These are phyloP conservation scores for Lepidocyrtoides sp. DNA, from an alignment of 2,888 invertebrate genomes.

Conservation along the genomic window DNA sequence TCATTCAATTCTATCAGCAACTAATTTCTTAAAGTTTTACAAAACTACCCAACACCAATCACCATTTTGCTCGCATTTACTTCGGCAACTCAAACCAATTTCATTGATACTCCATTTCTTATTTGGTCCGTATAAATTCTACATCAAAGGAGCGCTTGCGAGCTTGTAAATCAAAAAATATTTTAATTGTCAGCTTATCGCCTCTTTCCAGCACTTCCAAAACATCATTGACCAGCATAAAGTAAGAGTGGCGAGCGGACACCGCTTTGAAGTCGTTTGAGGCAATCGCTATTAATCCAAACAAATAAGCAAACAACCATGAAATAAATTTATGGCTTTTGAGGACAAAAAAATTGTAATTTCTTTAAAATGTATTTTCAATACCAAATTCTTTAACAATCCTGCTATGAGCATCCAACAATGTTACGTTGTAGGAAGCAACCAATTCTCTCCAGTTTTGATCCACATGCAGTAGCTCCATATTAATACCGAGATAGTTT, in stretches of 20 bases:
- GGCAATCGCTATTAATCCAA: conserved; percentile 73
- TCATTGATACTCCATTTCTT: background rate
- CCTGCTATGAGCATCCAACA: conserved; percentile 79
- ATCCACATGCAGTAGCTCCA: conserved; percentile 78
- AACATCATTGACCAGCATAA: conserved; percentile 80
- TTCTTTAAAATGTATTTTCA: too few species aligned
- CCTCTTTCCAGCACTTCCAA: conserved; percentile 75
- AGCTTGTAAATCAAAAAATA: conserved; percentile 80
- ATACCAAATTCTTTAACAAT: conserved; percentile 81
- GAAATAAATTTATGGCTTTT: too few species aligned
- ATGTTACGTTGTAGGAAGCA: conserved; percentile 81
- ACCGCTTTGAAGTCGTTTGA: conserved; percentile 82
- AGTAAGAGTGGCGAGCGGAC: conserved; percentile 81
- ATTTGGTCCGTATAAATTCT: conserved; percentile 74
- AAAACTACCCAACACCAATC: background rate
- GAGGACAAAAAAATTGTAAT: too few species aligned
- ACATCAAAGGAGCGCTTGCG: conserved; percentile 80
- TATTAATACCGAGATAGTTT: conserved; percentile 80
- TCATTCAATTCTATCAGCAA: too few species aligned
- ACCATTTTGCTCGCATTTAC: background rate
- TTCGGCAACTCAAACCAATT: background rate
- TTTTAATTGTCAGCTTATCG: conserved; percentile 77
- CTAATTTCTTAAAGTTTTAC: too few species aligned
- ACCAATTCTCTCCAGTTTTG: conserved; percentile 80
- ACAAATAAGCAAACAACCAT: background rate